Base-by-base conservation (phyloP, 2,888 invertebrate genomes). In the Ophonus ardosiacus region DNA sequence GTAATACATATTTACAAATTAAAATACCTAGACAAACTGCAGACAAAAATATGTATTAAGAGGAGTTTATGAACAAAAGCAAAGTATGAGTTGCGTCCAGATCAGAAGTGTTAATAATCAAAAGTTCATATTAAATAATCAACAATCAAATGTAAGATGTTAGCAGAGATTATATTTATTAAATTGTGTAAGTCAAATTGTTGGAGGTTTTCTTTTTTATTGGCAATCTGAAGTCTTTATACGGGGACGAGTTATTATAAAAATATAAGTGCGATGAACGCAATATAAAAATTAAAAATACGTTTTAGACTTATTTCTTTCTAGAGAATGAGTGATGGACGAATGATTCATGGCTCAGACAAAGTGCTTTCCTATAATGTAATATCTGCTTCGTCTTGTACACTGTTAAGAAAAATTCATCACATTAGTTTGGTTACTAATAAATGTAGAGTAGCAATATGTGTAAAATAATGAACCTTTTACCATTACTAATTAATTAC, bases 311-410 rank as follows among this genome's bases (percentile, higher is more conserved):
- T 87, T 85, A 87, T 86, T 87, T 86, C 86, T 86, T 86, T 87
- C 86, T 86, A 18, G 81, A 86, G 86, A 86, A 86, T 87, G 87
- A 88, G 85, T 87, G 87, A 88, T 87, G 87, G 87, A 83, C 85
- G 84, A 86, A 87, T 87, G 87, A 88, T 87, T 87, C 87, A 88
- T 87, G 87, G 86, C 63, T 71, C 86, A 86, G 85, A 86, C 86
- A 85, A 86, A 87, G 85, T 86, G 87, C 86, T 86, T 87, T 87
- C 84, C 87, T 87, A 87, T 87, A 87, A 86, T 85, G 86, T 86
- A 87, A 87, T 87, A 78, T 79, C 59, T 74, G 43, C 61, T 78
- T 63, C 76, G 51, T 82, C 8, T 10, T 21, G 21, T 85, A 85
- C 85, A 81, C 85, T 85, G 63, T 85, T 43, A 63, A 21, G 7